Evolutionary conservation across 2,797 vertebrate species (phyloP), one percentile per base, ranked within the genome.

Genomic region (Melanotaenia parkinsoni): DNA sequence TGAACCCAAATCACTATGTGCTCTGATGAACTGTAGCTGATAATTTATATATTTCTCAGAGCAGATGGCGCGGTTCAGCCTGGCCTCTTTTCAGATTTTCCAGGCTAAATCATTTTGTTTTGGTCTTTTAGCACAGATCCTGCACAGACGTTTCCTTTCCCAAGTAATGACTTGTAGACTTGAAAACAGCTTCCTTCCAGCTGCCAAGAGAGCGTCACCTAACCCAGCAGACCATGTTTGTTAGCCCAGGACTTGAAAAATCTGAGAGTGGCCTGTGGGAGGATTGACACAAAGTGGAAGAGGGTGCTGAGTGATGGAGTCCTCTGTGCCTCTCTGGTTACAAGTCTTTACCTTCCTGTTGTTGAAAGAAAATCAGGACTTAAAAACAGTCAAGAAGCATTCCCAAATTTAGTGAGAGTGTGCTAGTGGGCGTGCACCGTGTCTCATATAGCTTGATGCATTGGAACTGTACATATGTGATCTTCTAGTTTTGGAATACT

Each of bases 261-360:
- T n/a, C 58, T 66, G 67, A 84, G 61, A 64, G 78, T 56, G 67
- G 72, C 64, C 76, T 74, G 58, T 62, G 33, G 51, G 71, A 83
- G 67, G 74, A 66, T 37, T 63, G 70, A 82, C 75, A 75, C 67
- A 59, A 77, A 81, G 40, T 75, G 50, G 60, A 77, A 80, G 79
- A 89, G 72, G 67, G 62, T 77, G 88, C 75, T 75, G 82, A 88
- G 85, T 88, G 90, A 89, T 89, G 75, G 58, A 61, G 82, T 85
- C 88, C 88, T 93, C 81, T 77, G 87, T 87, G 90, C 83, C 62
- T 90, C 89, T 93, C 89, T 56, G 61, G 86, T 93, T 94, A 86
- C 91, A 90, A 67, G 64, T 59, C 51, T 80, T 77, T 85, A 71
- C 74, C 79, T 88, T 90, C 69, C 80, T 89, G 83, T 83, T 85